Conservation (phyloP, 23 tunicate genomes). For the Halocynthia roretzi region DNA sequence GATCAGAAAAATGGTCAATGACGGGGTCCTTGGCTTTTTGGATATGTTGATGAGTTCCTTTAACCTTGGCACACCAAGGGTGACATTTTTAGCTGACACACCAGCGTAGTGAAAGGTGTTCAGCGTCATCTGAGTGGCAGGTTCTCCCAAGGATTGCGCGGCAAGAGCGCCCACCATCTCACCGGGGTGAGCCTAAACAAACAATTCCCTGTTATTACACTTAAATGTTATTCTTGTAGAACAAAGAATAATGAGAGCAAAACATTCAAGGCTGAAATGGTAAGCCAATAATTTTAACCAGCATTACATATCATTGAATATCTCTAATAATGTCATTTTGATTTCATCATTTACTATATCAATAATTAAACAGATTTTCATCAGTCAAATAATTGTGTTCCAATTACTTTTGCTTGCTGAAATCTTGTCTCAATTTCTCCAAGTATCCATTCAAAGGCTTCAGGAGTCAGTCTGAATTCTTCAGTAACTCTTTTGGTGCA, state of each 20-base stretch:
- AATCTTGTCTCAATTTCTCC: constrained; percentile 97
- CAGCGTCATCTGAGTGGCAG: constrained; percentile 97
- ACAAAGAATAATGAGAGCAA: too few relatives aligned
- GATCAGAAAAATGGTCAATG: constrained; percentile 88
- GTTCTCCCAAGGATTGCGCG: constrained; percentile 61
- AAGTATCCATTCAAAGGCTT: constrained; percentile 97
- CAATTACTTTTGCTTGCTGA: constrained; percentile 84
- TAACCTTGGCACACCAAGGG: constrained; percentile 99
- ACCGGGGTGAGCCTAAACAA: constrained; percentile 88
- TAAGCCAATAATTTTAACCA: not conserved
- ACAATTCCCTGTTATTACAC: not conserved
- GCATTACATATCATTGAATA: not conserved
- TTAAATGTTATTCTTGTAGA: too few relatives aligned
- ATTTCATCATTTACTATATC: not conserved
- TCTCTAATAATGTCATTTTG: not conserved
- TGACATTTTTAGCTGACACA: constrained; percentile 99
- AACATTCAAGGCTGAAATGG: too few relatives aligned
- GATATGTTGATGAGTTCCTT: constrained; percentile 99
- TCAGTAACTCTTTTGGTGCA: constrained; percentile 97
- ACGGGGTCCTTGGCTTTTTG: constrained; percentile 95
- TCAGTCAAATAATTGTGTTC: not conserved
- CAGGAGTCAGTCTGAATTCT: constrained; percentile 74
- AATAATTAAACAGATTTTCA: not conserved
- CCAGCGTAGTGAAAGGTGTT: constrained; percentile 99
- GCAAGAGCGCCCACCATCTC: constrained; percentile 45